Base-by-base conservation (phyloP, 2,888 invertebrate species). In the Diadegma fenestrale region DNA sequence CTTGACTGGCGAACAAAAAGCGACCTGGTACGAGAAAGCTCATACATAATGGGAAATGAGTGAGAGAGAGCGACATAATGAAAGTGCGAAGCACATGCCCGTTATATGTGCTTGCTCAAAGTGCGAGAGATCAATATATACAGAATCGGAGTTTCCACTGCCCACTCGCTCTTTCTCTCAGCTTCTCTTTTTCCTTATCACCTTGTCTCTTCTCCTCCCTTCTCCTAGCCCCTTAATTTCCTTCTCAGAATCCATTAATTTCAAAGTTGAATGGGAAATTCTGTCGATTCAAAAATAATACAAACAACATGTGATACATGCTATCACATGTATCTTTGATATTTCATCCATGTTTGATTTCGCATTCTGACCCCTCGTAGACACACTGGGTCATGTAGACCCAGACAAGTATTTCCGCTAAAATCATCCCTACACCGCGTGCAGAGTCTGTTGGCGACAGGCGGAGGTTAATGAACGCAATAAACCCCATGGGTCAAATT, bases 61-160 rank as follows among this genome's bases (percentile, higher is more conserved):
- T 26, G 48, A 79, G 69, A 33, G 75, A 75, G 58, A 17, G 66
- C 48, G 51, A 71, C 30, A 30, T 63, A 71, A 37, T 43, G 22
- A 69, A 33, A 66, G 72, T 69, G 66, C 54, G 61, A 37, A 61
- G 64, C 69, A 68, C 77, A 58, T 64, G 75, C 30, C 41, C 61
- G 37, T 58, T 58, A 69, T 76, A 76, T 41, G 30, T 51, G 54
- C 66, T 63, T 54, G 78, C 64, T 71, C 66, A 82, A 64, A 79
- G 82, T 78, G 85, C 73, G 81, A 84, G 80, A 87, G 87, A 89
- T 87, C 88, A 87, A 87, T 87, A 87, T 87, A 87, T 86, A 87
- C 87, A 86, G 85, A 84, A 85, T 86, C 84, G 79, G 72, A 82
- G 85, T 82, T 81, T 86, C 76, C 79, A 76, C 76, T 84, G 79